Evolutionary conservation across 2,113 vertebrate genomes (phyloP), one percentile per base, ranked within the genome.

Genomic region (Phalacrocorax pelagicus): DNA sequence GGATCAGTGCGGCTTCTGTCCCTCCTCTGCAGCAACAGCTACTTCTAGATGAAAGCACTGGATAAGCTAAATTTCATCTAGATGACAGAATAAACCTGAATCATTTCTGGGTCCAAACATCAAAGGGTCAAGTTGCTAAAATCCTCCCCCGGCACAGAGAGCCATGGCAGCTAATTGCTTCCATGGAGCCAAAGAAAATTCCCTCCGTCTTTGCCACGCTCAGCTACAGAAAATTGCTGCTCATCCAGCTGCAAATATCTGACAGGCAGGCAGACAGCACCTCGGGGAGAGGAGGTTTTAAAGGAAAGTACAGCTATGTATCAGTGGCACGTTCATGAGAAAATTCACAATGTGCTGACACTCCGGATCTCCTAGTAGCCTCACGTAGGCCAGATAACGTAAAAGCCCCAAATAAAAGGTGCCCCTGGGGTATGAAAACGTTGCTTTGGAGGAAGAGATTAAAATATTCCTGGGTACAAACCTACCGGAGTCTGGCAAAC

Each of bases 331-430:
- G 4, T 34, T 47, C 83, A 14, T 1, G 19, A 61, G 93, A 32
- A 92, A 34, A 54, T 9, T 34, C 47, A 3, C 82, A 4, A 4
- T 3, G 30, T 57, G 87, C 85, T 86, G 81, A 23, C 5, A 13
- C 44, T 54, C 52, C 75, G 47, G 34, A 47, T 51, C 75, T 42
- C 73, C 62, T 42, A 57, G 69, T 11, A 83, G 47, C 62, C 12
- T 5, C 70, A 36, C 2, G 1, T 9, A 8, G 15, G 4, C 26
- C 84, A 38, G 55, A 22, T 5, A 42, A n/a, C 0, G 0, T 15
- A 29, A 75, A 70, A 51, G 32, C 21, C 47, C 58, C n/a, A 32
- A 82, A 65, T 27, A 42, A 77, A 69, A 86, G 30, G 9, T 14
- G 27, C 14, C 52, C 46, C 69, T 44, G 44, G 70, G 59, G 32